Conservation (phyloP, 2,888 invertebrate species). For the Ptychoptera contaminata region DNA sequence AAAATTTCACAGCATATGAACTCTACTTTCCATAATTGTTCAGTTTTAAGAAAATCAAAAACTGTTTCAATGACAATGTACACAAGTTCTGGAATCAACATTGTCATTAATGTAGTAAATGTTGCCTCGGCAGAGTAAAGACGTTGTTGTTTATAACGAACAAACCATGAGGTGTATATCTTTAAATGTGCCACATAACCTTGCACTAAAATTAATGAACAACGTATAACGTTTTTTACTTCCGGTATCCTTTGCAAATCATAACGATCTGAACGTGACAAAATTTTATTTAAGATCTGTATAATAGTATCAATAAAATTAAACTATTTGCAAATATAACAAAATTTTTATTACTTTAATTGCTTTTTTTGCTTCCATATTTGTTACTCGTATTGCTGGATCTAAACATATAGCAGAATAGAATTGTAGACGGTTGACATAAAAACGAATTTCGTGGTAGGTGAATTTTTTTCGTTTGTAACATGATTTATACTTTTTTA, state of each 20-base stretch:
- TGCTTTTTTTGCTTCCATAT: no score
- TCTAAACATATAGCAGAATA: no score
- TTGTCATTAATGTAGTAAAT: conserved; percentile 7
- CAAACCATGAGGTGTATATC: not conserved
- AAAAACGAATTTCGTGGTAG: no score
- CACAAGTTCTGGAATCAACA: conserved; percentile 17
- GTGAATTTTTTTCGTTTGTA: no score
- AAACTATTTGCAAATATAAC: no score
- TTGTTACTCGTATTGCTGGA: no score
- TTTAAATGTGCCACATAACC: conserved; percentile 1
- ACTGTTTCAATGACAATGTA: conserved; percentile 23
- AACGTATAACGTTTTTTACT: not conserved
- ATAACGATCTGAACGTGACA: no score
- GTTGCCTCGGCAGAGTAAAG: not conserved
- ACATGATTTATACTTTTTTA: no score
- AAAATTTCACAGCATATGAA: conserved; percentile 26
- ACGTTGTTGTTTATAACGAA: not conserved
- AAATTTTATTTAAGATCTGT: no score
- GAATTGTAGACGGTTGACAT: no score
- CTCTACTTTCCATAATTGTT: conserved; percentile 30
- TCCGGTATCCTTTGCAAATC: not conserved
- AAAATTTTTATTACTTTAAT: no score
- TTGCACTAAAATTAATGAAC: not conserved
- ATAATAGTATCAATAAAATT: no score
- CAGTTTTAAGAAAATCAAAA: conserved; percentile 24